A percentile compares a stretch with the other conserved stretches of the same genome.
phyloP scores from a whole-genome alignment of 2,113 vertebrate genomes.

The Typhlomys cinereus region DNA sequence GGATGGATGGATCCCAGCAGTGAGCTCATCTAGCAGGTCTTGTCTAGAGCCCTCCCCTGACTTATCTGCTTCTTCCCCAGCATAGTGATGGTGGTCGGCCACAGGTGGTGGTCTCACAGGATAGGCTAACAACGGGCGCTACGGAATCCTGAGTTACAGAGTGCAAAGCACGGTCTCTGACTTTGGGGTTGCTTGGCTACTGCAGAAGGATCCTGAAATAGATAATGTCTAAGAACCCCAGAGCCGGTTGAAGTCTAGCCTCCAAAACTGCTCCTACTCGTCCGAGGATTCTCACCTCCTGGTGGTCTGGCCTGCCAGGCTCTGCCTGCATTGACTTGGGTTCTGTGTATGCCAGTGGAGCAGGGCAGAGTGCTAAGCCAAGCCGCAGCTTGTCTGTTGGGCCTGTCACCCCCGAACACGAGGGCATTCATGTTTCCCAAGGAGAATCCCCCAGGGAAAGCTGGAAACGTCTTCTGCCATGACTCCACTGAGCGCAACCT shows the following conservation, averaged over 20 bases:
- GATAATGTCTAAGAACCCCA: background rate
- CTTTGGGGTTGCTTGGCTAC: background rate
- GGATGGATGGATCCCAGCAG: background rate
- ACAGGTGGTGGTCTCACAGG: background rate
- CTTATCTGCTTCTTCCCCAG: background rate
- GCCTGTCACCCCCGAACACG: background rate
- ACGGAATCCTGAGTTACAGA: background rate
- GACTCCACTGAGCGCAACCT: rapidly evolving
- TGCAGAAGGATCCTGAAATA: background rate
- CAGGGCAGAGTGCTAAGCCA: background rate
- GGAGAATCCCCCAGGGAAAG: background rate
- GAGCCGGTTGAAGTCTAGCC: background rate
- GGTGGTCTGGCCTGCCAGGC: background rate
- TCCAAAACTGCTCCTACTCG: background rate
- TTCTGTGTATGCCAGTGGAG: background rate
- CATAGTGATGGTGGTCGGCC: background rate
- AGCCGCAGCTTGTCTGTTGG: background rate
- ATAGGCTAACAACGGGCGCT: background rate
- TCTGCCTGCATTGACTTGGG: background rate
- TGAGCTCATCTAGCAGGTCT: background rate
- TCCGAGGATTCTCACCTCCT: background rate
- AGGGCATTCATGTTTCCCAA: background rate
- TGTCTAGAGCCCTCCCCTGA: background rate
- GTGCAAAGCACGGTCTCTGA: background rate
- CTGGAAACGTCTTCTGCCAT: background rate